Evolutionary conservation across 2,888 invertebrate species (phyloP).

Genomic region (Amblyjoppa fuscipennis): DNA sequence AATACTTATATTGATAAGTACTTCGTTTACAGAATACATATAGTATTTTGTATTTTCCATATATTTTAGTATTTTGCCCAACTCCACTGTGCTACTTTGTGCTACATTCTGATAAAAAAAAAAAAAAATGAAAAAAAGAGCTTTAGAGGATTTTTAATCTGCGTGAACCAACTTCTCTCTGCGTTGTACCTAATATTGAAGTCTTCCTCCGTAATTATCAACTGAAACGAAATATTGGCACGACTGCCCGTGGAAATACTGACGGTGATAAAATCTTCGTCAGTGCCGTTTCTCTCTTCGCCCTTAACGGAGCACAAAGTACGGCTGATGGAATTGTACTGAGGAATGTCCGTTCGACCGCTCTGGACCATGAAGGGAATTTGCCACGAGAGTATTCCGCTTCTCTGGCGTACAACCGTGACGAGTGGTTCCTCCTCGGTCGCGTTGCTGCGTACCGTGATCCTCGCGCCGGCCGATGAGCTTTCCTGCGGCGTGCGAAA

Average conservation of each 20-base stretch:
- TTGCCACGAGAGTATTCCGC: conserved; percentile 92
- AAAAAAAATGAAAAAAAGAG: not conserved
- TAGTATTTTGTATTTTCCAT: no score
- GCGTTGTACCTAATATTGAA: conserved; percentile 86
- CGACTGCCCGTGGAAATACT: conserved; percentile 90
- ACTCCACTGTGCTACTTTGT: not conserved
- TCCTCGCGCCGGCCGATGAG: conserved; percentile 76
- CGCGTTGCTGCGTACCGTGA: conserved; percentile 84
- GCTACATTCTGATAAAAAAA: not conserved
- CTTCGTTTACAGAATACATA: no score
- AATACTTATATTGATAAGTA: no score
- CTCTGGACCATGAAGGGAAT: conserved; percentile 89
- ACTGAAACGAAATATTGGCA: conserved; percentile 84
- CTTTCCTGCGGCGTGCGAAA: conserved; percentile 64
- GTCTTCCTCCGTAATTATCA: conserved; percentile 84
- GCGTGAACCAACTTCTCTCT: not conserved
- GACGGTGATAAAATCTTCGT: conserved; percentile 87
- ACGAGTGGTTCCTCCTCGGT: conserved; percentile 88
- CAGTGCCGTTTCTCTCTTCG: conserved; percentile 34
- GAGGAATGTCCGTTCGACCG: conserved; percentile 67
- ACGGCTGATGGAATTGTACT: conserved; percentile 83
- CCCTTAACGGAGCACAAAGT: conserved; percentile 89
- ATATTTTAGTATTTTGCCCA: no score
- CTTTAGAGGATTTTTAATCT: not conserved
- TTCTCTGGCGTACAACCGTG: conserved; percentile 91